phyloP scores from a whole-genome alignment of 2,113 vertebrate species.

The Nesospiza acunhae region DNA sequence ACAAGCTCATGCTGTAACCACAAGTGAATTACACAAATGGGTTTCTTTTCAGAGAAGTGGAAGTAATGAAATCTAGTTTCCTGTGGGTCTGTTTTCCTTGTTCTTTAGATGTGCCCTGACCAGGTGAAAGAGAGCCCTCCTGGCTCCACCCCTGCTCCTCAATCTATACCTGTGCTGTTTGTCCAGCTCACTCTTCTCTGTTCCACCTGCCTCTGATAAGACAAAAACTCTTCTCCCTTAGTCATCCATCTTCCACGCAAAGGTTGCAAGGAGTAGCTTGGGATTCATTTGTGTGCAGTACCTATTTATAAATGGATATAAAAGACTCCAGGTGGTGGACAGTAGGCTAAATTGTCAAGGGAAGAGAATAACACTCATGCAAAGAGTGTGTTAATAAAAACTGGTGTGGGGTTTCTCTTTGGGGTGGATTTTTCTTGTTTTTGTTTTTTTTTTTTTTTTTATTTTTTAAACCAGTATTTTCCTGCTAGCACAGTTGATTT shows the following conservation, averaged over 20 bases:
- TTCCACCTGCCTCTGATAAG: background rate
- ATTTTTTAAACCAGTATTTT: background rate
- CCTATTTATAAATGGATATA: background rate
- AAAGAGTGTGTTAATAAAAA: background rate
- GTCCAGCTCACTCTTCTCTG: background rate
- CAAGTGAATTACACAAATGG: background rate
- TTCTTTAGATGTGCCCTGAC: background rate
- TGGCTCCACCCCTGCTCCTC: background rate
- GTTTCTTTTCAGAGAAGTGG: background rate
- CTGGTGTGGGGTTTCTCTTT: background rate
- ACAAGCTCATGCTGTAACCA: slow-evolving; percentile 10
- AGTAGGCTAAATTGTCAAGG: background rate
- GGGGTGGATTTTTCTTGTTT: background rate
- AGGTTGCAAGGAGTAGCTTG: background rate
- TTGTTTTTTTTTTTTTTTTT: background rate
- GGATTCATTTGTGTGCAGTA: background rate
- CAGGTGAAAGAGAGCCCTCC: background rate
- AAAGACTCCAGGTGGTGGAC: background rate
- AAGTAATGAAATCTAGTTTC: background rate
- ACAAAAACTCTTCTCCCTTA: background rate
- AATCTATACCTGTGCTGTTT: background rate
- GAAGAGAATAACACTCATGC: background rate
- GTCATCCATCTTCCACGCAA: background rate
- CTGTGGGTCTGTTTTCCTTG: background rate
- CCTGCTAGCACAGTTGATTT: background rate